Base-by-base conservation (phyloP, 2,797 vertebrate genomes). In the Ptychobarbus kaznakovi region DNA sequence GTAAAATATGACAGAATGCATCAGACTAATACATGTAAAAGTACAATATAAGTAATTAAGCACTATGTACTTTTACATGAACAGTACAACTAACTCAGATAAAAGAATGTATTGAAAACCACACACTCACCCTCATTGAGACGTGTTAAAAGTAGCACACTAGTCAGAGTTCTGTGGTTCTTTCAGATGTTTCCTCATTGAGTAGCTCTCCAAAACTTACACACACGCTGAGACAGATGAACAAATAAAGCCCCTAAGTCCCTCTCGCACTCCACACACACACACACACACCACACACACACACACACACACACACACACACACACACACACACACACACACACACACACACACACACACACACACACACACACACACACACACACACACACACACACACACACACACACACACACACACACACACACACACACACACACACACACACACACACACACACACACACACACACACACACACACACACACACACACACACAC, bases 71-170 rank as follows among this genome's bases (percentile, higher is more conserved):
- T 51, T 76, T 77, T 77, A 35, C 6, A 77, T 56, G n/a, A 16
- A 68, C 11, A 20, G 65, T 44, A 69, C 35, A 77, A 40, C 7
- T 58, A n/a, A 75, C 44, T 22, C 35, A 38, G 3, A 58, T 42
- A 12, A 46, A 56, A 81, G 7, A 32, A 78, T 35, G 63, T 6
- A 38, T 28, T 12, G 38, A 44, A 79, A 82, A 63, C 4, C 22
- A 10, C 76, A 22, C 38, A 89, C 86, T 81, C 32, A 86, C 83
- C 83, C 83, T 80, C 83, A 87, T 68, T 66, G 80, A 42, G 63
- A 66, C 25, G 40, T 38, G 49, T 69, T 46, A 40, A 49, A 81
- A 77, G 35, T 69, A 32, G 49, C 40, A 51, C 20, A 66, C 70
- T 46, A 61, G 75, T 22, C 46, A 65, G 35, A n/a, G 28, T 70